These are phyloP conservation scores for Tortricodes alternella DNA, from an alignment of 2,888 invertebrate species.

Conservation along the genomic window DNA sequence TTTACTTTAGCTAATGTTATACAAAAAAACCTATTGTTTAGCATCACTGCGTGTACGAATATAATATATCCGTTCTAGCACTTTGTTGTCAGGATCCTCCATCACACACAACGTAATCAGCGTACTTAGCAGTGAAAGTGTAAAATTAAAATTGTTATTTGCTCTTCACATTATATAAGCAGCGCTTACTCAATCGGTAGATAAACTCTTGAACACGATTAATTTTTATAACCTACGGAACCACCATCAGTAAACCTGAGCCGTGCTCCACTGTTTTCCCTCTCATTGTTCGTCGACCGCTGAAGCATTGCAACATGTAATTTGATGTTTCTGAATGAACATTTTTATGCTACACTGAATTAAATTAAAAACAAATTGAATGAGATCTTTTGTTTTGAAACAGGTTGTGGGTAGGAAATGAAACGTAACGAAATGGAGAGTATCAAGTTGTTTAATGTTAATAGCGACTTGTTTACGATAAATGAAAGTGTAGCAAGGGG, in stretches of 20 bases:
- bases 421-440: conserved; percentile 22
- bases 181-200: neutral
- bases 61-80: no score
- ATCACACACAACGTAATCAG: no score
- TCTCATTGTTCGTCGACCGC: conserved; percentile 30
- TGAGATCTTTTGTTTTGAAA: conserved; percentile 26
- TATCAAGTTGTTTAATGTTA: neutral
- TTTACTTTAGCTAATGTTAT: no score
- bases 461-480: neutral
- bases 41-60: no score
- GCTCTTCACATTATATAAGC: neutral
- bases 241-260: neutral
- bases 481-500: neutral
- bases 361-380: conserved; percentile 29
- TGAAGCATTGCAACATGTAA: conserved; percentile 30
- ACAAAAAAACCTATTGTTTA: no score
- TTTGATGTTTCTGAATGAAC: conserved; percentile 30
- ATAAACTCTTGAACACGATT: neutral
- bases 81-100: no score
- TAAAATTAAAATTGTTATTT: no score
- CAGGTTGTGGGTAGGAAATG: conserved; percentile 27
- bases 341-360: conserved; percentile 31
- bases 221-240: neutral
- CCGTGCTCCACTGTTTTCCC: conserved; percentile 21
- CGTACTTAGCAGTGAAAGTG: no score